phyloP scores from a whole-genome alignment of 2,888 invertebrate species.

The Limnephilus rhombicus region DNA sequence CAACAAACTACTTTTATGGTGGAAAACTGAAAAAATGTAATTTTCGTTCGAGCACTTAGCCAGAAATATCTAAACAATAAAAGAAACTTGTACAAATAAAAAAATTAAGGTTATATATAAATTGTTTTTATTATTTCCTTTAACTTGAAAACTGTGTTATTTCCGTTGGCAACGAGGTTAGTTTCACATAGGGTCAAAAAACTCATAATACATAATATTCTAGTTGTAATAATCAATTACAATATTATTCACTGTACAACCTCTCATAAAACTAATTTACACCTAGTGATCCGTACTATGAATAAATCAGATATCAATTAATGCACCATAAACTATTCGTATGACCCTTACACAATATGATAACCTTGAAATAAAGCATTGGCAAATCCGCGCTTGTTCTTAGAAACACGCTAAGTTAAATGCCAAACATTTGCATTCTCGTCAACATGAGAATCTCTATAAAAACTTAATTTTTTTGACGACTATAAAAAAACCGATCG shows the following conservation, averaged over 20 bases:
- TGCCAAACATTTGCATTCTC: constrained; percentile 1
- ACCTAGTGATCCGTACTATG: neutral
- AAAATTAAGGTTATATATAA: no score
- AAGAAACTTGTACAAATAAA: no score
- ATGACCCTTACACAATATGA: neutral
- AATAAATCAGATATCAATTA: neutral
- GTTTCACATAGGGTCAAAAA: neutral
- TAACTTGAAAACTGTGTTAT: neutral
- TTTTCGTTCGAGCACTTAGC: neutral
- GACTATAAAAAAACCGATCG: neutral
- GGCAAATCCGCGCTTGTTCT: neutral
- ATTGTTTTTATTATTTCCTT: neutral
- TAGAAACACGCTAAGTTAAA: neutral
- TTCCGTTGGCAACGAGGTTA: neutral
- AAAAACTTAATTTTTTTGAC: neutral
- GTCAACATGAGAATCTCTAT: neutral
- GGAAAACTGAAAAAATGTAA: neutral
- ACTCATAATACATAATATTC: neutral
- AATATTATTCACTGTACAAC: neutral
- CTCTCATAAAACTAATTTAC: neutral
- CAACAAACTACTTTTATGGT: no score
- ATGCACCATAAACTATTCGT: neutral
- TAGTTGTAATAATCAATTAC: neutral
- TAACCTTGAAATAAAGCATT: neutral
- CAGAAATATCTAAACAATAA: neutral